Conservation (phyloP, 2,797 vertebrate genomes). For the Phrynocephalus vlangalii region DNA sequence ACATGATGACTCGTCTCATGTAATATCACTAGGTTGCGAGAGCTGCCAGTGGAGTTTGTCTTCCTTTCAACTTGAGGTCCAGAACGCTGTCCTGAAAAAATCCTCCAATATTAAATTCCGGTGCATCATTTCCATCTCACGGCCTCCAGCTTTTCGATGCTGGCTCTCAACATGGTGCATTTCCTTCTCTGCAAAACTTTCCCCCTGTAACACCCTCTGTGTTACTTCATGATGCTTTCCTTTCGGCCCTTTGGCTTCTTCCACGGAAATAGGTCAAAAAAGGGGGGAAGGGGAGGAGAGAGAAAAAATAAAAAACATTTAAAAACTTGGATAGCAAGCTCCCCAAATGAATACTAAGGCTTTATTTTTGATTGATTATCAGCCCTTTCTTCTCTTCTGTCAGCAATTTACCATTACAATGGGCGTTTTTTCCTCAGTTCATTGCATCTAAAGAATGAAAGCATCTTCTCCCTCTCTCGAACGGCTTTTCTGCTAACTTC, state of each 20-base stretch:
- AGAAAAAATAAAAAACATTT: constrained; percentile 34
- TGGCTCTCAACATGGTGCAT: neutral
- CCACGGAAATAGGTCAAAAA: constrained; percentile 1
- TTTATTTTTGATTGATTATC: constrained; percentile 82
- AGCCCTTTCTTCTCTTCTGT: constrained; percentile 78
- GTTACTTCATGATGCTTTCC: constrained; percentile 21
- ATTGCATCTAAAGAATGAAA: constrained; percentile 85
- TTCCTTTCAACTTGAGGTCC: constrained; percentile 49
- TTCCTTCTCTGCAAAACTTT: neutral
- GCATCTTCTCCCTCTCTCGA: constrained; percentile 66
- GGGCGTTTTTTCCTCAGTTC: constrained; percentile 86
- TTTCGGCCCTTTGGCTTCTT: constrained; percentile 41
- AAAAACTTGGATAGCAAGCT: constrained; percentile 57
- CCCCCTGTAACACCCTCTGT: neutral
- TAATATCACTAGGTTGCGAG: constrained; percentile 18
- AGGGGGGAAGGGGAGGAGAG: neutral
- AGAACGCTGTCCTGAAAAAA: constrained; percentile 31
- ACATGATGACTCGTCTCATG: constrained; percentile 39
- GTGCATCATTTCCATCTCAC: constrained; percentile 34
- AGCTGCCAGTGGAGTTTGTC: neutral
- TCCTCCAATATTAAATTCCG: constrained; percentile 1
- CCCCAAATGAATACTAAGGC: constrained; percentile 65
- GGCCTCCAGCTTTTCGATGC: neutral
- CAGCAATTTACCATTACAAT: constrained; percentile 94
- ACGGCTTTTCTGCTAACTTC: constrained; percentile 61